phyloP scores from a whole-genome alignment of 2,888 invertebrate species.

The Limenitis camilla region DNA sequence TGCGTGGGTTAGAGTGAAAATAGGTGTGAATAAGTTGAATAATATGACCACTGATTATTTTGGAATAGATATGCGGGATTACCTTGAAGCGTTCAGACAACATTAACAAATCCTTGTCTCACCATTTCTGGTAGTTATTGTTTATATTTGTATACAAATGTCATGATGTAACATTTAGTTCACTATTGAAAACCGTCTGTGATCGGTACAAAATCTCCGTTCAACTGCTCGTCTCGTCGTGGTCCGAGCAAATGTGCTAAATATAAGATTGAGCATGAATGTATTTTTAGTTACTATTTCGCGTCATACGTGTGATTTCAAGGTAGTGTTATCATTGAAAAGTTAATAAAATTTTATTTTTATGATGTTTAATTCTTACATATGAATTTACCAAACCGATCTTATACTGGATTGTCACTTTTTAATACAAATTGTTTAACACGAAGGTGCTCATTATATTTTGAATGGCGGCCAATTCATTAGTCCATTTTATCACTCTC shows the following conservation, averaged over 20 bases:
- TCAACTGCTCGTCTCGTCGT: conserved; percentile 63
- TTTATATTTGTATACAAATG: conserved; percentile 39
- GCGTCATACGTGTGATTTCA: conserved; percentile 55
- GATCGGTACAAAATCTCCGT: conserved; percentile 66
- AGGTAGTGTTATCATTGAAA: conserved; percentile 29
- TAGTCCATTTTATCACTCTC: not conserved
- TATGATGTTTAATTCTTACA: not conserved
- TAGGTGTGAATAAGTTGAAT: conserved; percentile 71
- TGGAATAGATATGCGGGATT: conserved; percentile 55
- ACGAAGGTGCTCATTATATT: not conserved
- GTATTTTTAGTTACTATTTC: conserved; percentile 69
- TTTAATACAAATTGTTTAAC: not conserved
- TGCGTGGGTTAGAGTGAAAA: conserved; percentile 72
- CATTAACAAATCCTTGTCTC: conserved; percentile 38
- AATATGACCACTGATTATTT: conserved; percentile 64
- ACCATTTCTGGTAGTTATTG: conserved; percentile 40
- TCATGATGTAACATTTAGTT: conserved; percentile 39
- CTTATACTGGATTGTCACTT: not conserved
- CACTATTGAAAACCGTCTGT: conserved; percentile 49
- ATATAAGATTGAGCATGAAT: conserved; percentile 71
- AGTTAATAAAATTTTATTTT: conserved; percentile 18
- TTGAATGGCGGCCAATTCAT: not conserved
- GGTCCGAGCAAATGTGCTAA: conserved; percentile 67
- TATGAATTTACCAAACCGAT: not conserved
- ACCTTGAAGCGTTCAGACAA: conserved; percentile 58